Evolutionary conservation across 2,113 vertebrate genomes (phyloP), one percentile per base, ranked within the genome.

Genomic region (Siniperca knerii): DNA sequence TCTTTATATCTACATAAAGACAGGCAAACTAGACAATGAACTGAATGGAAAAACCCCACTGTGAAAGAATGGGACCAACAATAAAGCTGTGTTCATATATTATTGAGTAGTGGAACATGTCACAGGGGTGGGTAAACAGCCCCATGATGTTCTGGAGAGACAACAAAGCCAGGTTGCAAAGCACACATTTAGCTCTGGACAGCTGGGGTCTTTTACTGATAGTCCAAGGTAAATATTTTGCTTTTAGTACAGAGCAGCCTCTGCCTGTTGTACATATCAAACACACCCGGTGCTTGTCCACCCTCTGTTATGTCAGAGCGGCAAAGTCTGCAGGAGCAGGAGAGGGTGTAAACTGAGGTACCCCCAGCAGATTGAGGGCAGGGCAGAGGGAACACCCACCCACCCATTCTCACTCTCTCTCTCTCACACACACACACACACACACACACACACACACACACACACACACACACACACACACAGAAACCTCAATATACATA

Each of bases 221-320:
- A 77, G 78, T 81, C 87, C 91, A 92, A 92, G 79, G 89, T 86
- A 95, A 95, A 95, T 94, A 94, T 93, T 94, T 85, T 21, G 76
- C 89, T 90, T 94, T 90, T 89, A 89, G 85, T 75, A 18, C 84
- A 79, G 84, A 83, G 78, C 69, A 71, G 75, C 86, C 55, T 87
- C 83, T 37, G 85, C 87, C 75, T 93, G 88, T 87, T 90, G 87
- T 93, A 91, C 80, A 90, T 92, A 90, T 91, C 89, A 92, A 94
- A 90, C 52, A 44, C 87, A 88, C 81, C 81, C 87, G 48, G 70
- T 58, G 81, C 77, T 75, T 84, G 79, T 85, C 80, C 64, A 25
- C 87, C 80, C 78, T 87, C 65, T 89, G 83, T 81, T 87, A 67
- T 89, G 81, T 92, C 90, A 88, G 82, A 87, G 89, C 33, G 8